These are phyloP conservation scores for Furnarius figulus DNA, from an alignment of 2,113 vertebrate species.

Conservation along the genomic window DNA sequence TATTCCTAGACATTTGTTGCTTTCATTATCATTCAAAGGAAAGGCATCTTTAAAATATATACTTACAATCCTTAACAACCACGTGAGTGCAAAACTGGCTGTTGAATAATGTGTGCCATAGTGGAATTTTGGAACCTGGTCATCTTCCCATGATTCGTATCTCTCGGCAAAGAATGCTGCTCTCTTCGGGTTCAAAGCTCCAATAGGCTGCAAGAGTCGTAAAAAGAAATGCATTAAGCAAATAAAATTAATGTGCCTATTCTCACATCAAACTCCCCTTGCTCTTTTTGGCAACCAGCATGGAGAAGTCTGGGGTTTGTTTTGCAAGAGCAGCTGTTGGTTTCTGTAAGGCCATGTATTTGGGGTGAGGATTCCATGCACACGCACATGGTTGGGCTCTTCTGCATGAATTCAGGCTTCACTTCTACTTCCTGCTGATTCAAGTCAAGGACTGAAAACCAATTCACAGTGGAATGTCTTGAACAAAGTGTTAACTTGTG, in stretches of 20 bases:
- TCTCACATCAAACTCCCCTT: not conserved
- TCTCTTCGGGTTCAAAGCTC: constrained; percentile 96
- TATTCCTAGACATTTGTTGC: not conserved
- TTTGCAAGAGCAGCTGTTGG: not conserved
- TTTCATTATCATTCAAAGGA: not conserved
- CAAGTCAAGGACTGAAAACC: not conserved
- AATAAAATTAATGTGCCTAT: not conserved
- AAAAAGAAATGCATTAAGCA: not conserved
- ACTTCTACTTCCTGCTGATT: not conserved
- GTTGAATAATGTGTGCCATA: constrained; percentile 99
- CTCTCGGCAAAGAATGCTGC: constrained; percentile 94
- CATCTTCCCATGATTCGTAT: constrained; percentile 95
- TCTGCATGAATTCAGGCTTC: not conserved
- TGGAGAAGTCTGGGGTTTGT: not conserved
- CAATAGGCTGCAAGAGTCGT: constrained; percentile 81
- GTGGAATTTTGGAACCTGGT: constrained; percentile 97
- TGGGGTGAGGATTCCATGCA: not conserved
- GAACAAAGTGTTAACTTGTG: not conserved
- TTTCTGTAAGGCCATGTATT: not conserved
- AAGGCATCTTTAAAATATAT: not conserved
- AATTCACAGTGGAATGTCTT: not conserved
- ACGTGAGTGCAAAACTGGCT: constrained; percentile 91
- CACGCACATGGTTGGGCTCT: not conserved
- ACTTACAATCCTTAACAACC: constrained; percentile 96
- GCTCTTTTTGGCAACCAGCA: not conserved